Base-by-base conservation (phyloP, 53 echinoderm and acorn worm genomes). In the Crossaster papposus region DNA sequence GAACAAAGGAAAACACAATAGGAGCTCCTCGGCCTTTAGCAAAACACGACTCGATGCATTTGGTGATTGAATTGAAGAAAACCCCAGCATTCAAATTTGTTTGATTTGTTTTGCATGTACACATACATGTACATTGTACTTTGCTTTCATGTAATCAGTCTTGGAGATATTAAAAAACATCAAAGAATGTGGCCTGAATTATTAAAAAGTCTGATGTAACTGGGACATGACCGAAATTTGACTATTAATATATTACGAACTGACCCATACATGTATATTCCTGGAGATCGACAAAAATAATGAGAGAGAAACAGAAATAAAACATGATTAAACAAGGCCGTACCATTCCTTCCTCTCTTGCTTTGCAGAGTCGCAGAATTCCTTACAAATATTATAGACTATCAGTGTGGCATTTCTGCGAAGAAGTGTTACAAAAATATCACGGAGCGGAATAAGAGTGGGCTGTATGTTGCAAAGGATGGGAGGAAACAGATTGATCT, bases 401-500 rank as follows among this genome's bases (percentile, higher is more conserved):
- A 4, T 0, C 15, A 13, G 75, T 20, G 20, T 36, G 36, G 75
- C 75, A 36, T 74, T 74, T 74, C 75, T 29, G 75, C 36, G 36
- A 33, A 74, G 75, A 20, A 36, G 75, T 74, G 75, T 74, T 74
- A 35, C 75, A 17, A 74, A 74, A 74, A 74, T 74, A 74, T 36
- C 75, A 74, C 35, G 36, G 36, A 17, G n/a, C 26, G 65, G 64
- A n/a, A 35, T 32, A 34, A 34, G 36, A 23, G 14, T 36, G 37
- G 26, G 22, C 51, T 4, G 22, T n/a, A n/a, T n/a, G n/a, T 37
- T 36, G 15, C 53, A 23, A 72, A 72, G 72, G 54, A 85, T 30
- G 20, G 9, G 53, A 30, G 71, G 31, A 72, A 33, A 73, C 18
- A 31, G 11, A 37, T n/a, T n/a, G 15, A 73, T 51, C 32, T n/a